Evolutionary conservation across 2,113 vertebrate species (phyloP).

Genomic region (Daubentonia madagascariensis): DNA sequence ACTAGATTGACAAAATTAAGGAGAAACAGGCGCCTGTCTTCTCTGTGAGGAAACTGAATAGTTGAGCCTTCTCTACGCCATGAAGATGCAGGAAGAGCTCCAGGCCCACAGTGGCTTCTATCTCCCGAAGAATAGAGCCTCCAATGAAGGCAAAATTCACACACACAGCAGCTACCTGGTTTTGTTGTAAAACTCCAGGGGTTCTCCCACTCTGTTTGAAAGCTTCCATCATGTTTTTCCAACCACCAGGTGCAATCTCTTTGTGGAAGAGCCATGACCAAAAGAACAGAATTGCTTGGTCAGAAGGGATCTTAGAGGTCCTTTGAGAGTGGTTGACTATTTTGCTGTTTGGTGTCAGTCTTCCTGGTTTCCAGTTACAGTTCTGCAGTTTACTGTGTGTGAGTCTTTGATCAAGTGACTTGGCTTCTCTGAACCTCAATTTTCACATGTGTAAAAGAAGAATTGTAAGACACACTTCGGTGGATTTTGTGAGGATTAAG

Average conservation of each 20-base stretch:
- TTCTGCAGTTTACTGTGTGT: not conserved
- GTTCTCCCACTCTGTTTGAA: not conserved
- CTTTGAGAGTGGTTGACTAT: not conserved
- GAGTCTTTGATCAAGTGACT: not conserved
- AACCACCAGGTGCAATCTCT: not conserved
- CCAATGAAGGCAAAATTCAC: not conserved
- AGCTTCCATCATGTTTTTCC: not conserved
- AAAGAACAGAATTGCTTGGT: not conserved
- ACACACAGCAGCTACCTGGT: not conserved
- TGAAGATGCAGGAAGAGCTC: not conserved
- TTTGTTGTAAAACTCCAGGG: not conserved
- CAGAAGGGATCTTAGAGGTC: not conserved
- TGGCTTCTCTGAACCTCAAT: not conserved
- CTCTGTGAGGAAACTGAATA: not conserved
- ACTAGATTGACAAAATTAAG: not conserved
- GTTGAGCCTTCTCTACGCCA: not conserved
- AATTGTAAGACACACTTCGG: not conserved
- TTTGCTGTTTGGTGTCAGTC: not conserved
- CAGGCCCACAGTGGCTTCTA: fast-evolving
- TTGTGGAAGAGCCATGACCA: not conserved
- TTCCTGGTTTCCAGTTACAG: not conserved
- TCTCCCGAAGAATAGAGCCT: not conserved
- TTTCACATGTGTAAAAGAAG: not conserved
- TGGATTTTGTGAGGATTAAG: not conserved
- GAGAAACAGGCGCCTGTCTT: not conserved